Evolutionary conservation across 37 sponge, comb jelly and placozoan genomes (phyloP).

Genomic region (Geodia barretti): DNA sequence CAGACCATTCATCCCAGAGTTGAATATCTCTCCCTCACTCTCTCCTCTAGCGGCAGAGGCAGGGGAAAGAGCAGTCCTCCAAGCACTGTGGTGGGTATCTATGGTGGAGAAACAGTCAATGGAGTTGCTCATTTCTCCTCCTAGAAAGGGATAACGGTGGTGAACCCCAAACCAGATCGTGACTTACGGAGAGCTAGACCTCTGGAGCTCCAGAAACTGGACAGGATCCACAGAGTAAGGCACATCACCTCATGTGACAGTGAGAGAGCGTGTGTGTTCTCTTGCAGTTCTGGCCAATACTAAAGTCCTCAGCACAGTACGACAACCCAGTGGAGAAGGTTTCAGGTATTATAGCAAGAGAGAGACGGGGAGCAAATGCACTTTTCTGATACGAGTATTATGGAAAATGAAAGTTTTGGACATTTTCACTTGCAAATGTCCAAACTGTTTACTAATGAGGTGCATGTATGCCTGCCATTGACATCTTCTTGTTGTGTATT

Average conservation of each 20-base stretch:
- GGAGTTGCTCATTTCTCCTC: background rate
- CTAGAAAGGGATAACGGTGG: slow-evolving; percentile 43
- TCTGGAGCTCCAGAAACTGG: slow-evolving; percentile 59
- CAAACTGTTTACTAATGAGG: too few species aligned
- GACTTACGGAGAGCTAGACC: slow-evolving; percentile 15
- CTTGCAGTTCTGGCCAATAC: slow-evolving; percentile 64
- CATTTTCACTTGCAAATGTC: too few species aligned
- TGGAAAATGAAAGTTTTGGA: too few species aligned
- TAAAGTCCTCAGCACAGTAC: slow-evolving; percentile 33
- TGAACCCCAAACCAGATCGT: slow-evolving; percentile 22
- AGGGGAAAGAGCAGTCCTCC: background rate
- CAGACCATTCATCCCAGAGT: too few species aligned
- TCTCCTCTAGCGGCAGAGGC: background rate
- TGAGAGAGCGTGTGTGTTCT: background rate
- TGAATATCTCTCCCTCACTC: too few species aligned
- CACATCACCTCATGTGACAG: too few species aligned
- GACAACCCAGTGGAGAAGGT: slow-evolving; percentile 27
- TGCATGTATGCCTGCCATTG: too few species aligned
- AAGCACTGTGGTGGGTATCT: background rate
- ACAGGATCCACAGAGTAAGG: slow-evolving; percentile 50
- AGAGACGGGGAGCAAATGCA: too few species aligned
- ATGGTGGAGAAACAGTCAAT: too few species aligned
- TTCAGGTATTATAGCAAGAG: too few species aligned
- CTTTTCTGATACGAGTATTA: too few species aligned
- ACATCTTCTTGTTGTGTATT: too few species aligned